phyloP scores from a whole-genome alignment of 2,113 vertebrate genomes.

The Pseudorasbora parva region DNA sequence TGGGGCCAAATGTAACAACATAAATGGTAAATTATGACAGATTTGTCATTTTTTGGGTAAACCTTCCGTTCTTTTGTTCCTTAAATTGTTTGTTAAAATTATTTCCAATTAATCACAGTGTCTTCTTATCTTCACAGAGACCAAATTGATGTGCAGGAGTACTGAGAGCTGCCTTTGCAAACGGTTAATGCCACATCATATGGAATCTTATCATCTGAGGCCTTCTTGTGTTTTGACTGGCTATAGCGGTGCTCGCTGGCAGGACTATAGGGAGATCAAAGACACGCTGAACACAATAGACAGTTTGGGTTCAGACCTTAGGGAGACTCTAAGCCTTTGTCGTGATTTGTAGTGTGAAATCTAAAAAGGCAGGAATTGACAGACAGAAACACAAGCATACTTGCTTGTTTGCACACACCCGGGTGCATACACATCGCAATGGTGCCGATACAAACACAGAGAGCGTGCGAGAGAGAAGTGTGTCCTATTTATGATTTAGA shows the following conservation, averaged over 20 bases:
- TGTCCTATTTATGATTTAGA: neutral
- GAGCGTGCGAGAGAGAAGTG: too few species aligned
- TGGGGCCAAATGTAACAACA: neutral
- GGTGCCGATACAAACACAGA: neutral
- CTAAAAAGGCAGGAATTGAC: conserved; percentile 11
- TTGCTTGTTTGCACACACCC: neutral
- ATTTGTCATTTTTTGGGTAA: neutral
- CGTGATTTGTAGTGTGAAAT: neutral
- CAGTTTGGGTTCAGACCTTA: conserved; percentile 23
- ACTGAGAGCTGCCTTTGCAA: conserved; percentile 15
- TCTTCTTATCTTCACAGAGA: conserved; percentile 51
- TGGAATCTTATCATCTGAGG: conserved; percentile 22
- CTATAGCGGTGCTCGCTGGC: neutral
- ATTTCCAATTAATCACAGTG: neutral
- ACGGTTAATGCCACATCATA: conserved; percentile 26
- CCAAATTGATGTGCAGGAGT: conserved; percentile 45
- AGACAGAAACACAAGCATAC: conserved; percentile 7
- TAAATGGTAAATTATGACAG: neutral
- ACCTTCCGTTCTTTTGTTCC: neutral
- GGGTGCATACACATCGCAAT: neutral
- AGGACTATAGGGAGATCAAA: conserved; percentile 1
- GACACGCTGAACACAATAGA: conserved; percentile 1
- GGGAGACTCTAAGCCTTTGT: neutral
- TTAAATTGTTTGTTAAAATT: neutral
- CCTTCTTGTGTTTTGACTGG: conserved; percentile 26